Base-by-base conservation (phyloP, 2,113 vertebrate genomes). In the Polyodon spathula region DNA sequence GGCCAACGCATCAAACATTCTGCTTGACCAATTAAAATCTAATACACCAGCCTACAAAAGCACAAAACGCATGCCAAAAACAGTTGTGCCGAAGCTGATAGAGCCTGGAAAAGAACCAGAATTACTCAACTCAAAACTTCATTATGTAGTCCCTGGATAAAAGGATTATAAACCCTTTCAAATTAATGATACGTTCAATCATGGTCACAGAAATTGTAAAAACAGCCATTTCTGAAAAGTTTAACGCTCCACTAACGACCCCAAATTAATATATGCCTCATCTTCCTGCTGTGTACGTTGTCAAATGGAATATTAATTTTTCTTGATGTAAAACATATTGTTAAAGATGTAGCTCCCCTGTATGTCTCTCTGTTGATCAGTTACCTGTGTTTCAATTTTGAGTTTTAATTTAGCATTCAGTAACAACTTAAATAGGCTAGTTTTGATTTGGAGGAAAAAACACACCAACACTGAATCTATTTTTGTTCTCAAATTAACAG, bases 1-100 rank as follows among this genome's bases (percentile, higher is more conserved):
- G 58, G 40, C 38, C 27, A 11, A 11, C n/a, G 52, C 51, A 39
- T 4, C 42, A 59, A 37, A 44, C 54, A 40, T 54, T 59, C 54
- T 64, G 57, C 40, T 12, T 50, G 50, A 54, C 51, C 58, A 64
- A 64, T 64, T 64, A 64, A 64, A 59, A 59, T 9, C 51, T 56
- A 40, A 58, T 57, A 56, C 43, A 48, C 43, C 63, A 64, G 46
- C 55, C 50, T 60, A 56, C 12, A 55, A 40, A 59, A 27, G 39
- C 40, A 46, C 57, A 37, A 54, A 54, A 42, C 52, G 27, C 50
- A 4, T 37, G 38, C 48, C 55, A 58, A 63, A 54, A 17, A 27
- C 17, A 46, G 58, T 50, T n/a, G 51, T 14, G 40, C 14, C 48
- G 10, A 11, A 51, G 39, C 58, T 41, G 50, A 59, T 52, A 59